These are phyloP conservation scores for Gallinago nigripennis DNA, from an alignment of 2,797 vertebrate genomes.

Conservation along the genomic window DNA sequence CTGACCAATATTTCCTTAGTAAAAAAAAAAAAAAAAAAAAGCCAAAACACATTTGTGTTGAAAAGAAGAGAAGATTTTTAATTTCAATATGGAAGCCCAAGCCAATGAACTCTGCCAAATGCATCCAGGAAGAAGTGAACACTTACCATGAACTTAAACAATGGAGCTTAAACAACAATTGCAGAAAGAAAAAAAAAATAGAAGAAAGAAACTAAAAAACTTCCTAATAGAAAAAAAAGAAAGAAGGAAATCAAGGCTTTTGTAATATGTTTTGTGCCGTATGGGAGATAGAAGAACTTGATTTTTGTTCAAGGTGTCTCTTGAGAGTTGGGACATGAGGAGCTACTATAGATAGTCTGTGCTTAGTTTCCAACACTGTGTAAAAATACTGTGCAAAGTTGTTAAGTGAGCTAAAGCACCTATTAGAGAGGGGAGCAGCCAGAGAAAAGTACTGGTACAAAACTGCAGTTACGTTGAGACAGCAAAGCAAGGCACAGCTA, in stretches of 20 bases:
- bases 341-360: background rate
- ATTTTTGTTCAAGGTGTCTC: background rate
- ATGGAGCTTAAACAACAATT: background rate
- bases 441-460: background rate
- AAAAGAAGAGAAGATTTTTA: background rate
- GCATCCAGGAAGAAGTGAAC: background rate
- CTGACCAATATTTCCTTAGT: background rate
- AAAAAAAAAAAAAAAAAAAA: background rate
- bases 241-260: background rate
- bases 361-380: background rate
- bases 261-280: background rate
- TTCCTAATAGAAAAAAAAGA: background rate
- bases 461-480: background rate
- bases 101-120: background rate
- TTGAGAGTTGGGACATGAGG: background rate
- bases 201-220: accelerated
- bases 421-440: background rate
- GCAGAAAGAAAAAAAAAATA: too few species aligned
- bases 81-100: background rate
- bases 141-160: background rate
- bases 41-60: background rate
- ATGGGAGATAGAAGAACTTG: background rate
- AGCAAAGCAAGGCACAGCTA: background rate
- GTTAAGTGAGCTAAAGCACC: background rate
- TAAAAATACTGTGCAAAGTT: background rate